Evolutionary conservation across 2,113 vertebrate species (phyloP).

Genomic region (Cyanoramphus novaezelandiae): DNA sequence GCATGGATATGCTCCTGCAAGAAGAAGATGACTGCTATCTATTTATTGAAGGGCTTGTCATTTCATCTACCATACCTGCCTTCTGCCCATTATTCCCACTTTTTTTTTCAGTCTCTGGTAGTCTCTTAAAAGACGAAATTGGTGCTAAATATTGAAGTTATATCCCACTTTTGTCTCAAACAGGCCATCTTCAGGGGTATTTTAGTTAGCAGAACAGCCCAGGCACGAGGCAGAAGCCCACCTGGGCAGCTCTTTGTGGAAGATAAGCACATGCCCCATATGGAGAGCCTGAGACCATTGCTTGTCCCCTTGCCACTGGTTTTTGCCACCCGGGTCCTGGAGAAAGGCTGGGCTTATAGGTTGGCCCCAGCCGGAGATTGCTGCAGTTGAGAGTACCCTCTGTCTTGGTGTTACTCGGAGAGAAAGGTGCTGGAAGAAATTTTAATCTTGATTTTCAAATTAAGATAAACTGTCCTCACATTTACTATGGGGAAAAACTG

Average conservation of each 20-base stretch:
- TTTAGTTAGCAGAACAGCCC: background rate
- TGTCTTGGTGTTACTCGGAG: background rate
- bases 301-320: rapidly evolving
- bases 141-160: background rate
- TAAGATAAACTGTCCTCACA: background rate
- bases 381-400: background rate
- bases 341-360: rapidly evolving
- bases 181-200: background rate
- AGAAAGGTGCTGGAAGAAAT: background rate
- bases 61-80: background rate
- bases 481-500: background rate
- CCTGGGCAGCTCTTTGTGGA: rapidly evolving
- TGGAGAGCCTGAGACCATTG: background rate
- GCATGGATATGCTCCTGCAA: background rate
- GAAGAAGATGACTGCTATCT: background rate
- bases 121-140: background rate
- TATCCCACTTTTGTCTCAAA: background rate
- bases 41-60: background rate
- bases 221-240: rapidly evolving
- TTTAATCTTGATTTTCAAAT: background rate
- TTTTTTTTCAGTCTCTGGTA: background rate
- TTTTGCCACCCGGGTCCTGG: background rate
- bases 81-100: background rate
- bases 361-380: rapidly evolving
- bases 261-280: rapidly evolving